A percentile compares a stretch with the other conserved stretches of the same genome.
These are phyloP conservation scores for Schrankia costaestrigalis DNA, from an alignment of 2,888 invertebrate species.

Conservation along the genomic window DNA sequence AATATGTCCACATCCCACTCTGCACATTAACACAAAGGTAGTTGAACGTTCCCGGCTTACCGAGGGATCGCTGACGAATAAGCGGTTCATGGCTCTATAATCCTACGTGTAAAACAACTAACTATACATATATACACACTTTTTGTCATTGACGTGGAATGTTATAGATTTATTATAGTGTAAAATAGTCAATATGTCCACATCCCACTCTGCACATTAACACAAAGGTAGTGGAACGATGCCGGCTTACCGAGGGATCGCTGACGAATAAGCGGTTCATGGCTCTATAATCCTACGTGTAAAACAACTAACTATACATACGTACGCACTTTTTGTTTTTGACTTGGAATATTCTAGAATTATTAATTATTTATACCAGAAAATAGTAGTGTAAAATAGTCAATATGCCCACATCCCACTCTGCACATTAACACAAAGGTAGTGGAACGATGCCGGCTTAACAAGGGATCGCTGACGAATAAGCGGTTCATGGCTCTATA, in stretches of 20 bases:
- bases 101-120: constrained; percentile 64
- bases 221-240: constrained; percentile 48
- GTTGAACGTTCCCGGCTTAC: constrained; percentile 61
- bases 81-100: constrained; percentile 66
- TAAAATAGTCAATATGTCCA: no score
- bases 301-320: constrained; percentile 59
- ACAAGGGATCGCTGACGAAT: constrained; percentile 56
- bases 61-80: constrained; percentile 57
- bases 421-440: constrained; percentile 25
- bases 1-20: constrained; percentile 15
- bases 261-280: constrained; percentile 58
- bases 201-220: no score
- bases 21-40: constrained; percentile 28
- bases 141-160: no score
- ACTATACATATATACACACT: no score
- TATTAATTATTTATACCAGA: no score
- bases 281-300: constrained; percentile 67
- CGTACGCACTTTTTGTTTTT: constrained; percentile 40
- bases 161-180: no score
- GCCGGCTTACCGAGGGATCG: constrained; percentile 66
- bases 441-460: constrained; percentile 60
- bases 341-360: no score
- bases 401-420: constrained; percentile 15
- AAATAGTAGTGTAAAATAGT: no score
- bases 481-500: constrained; percentile 65